Evolutionary conservation across 2,888 invertebrate genomes (phyloP).

Genomic region (Lampropteryx suffumata): DNA sequence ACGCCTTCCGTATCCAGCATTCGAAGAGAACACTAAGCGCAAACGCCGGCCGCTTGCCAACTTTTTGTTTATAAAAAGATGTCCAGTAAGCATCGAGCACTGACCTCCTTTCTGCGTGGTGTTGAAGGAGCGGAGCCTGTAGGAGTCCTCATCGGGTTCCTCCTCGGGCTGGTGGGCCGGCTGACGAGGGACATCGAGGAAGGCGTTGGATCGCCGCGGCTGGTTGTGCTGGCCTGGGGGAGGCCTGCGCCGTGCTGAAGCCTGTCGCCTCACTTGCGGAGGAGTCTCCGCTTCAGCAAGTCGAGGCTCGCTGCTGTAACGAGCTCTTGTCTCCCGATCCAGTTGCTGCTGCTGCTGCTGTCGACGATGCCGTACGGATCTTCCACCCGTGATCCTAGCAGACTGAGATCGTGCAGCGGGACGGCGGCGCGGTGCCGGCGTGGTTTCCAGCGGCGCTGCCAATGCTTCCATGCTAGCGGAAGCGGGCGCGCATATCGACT

Average conservation of each 20-base stretch:
- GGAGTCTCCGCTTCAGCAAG: constrained; percentile 86
- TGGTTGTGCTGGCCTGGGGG: constrained; percentile 71
- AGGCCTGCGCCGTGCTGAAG: constrained; percentile 82
- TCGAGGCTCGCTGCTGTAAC: constrained; percentile 87
- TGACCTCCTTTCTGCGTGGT: constrained; percentile 94
- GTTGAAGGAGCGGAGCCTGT: constrained; percentile 95
- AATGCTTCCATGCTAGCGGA: constrained; percentile 87
- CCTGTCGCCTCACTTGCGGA: constrained; percentile 85
- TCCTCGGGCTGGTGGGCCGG: constrained; percentile 70
- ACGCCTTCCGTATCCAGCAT: constrained; percentile 32
- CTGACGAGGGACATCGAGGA: constrained; percentile 85
- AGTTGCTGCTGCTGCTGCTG: constrained; percentile 75
- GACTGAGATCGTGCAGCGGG: constrained; percentile 90
- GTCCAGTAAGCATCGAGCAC: constrained; percentile 52
- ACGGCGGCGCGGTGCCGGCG: constrained; percentile 83
- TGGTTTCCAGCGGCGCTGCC: constrained; percentile 78
- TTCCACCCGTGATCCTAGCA: constrained; percentile 86
- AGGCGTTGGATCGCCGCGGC: constrained; percentile 87
- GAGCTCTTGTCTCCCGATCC: constrained; percentile 79
- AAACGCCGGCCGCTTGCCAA: constrained; percentile 63
- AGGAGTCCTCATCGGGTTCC: constrained; percentile 92
- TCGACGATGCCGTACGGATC: constrained; percentile 77
- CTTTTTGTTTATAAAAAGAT: constrained; percentile 51
- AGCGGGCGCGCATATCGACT: constrained; percentile 88
- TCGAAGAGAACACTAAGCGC: constrained; percentile 43